Conservation (phyloP, 2,113 vertebrate genomes). For the Sinocyclocheilus maitianheensis region DNA sequence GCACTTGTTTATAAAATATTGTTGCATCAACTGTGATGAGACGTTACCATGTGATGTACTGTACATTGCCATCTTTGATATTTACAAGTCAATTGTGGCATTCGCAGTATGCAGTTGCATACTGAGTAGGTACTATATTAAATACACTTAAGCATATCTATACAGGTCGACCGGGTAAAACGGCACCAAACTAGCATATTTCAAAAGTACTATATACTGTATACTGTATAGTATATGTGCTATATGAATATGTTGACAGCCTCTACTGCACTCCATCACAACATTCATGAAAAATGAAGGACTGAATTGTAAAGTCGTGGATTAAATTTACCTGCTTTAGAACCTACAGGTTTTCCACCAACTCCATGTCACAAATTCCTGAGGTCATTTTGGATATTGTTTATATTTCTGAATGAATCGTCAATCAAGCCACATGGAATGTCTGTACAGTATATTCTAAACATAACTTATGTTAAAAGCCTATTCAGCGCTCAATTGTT, state of each 20-base stretch:
- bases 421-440: slow-evolving; percentile 47
- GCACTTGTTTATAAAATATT: too few species aligned
- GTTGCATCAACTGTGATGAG: too few species aligned
- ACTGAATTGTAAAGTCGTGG: slow-evolving; percentile 29
- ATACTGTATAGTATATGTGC: background rate
- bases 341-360: too few species aligned
- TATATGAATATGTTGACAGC: background rate
- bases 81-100: too few species aligned
- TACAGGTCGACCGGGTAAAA: background rate
- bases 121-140: too few species aligned
- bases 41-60: too few species aligned
- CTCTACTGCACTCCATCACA: too few species aligned
- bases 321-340: slow-evolving; percentile 37
- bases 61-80: too few species aligned
- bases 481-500: background rate
- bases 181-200: background rate
- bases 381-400: slow-evolving; percentile 40
- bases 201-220: too few species aligned
- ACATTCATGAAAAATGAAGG: too few species aligned
- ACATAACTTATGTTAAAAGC: slow-evolving; percentile 30
- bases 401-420: slow-evolving; percentile 42
- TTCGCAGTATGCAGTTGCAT: too few species aligned
- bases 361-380: slow-evolving; percentile 26
- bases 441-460: slow-evolving; percentile 24
- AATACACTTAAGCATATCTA: background rate